Base-by-base conservation (phyloP, 2,888 invertebrate species). In the Dryomyza anilis region DNA sequence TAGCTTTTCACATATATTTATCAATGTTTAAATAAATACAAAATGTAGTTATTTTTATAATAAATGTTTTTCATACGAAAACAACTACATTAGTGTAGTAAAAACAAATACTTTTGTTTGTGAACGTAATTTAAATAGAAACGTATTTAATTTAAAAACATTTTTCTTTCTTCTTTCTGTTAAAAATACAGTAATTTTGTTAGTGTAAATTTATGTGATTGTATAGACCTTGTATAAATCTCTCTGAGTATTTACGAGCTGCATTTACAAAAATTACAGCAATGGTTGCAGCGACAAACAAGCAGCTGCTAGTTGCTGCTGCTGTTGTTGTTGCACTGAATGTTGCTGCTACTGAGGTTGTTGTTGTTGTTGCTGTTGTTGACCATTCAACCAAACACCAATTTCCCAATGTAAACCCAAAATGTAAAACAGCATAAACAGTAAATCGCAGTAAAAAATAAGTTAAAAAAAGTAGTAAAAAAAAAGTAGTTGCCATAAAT, bases 321-420 rank as follows among this genome's bases (percentile, higher is more conserved):
- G 27, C 58, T 69, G 69, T 69, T 63, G 21, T 29, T 33, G 30
- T 25, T 27, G 33, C 45, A 16, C 56, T 46, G 63, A 58, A 52
- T 66, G 46, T 36, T 52, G 55, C 46, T 55, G 58, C 45, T 63
- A 25, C 48, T 46, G 36, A 55, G 63, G 33, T 25, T 59, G 29
- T 30, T 46, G 30, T 53, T 53, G 39, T 14, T 59, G 30, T 45
- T 46, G 45, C 36, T 21, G 12, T 61, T 52, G 36, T 29, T 27
- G 43, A 52, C 39, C 52, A 61, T 27, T 61, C 61, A 61, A 27
- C 61, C 61, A 50, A 76, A 71, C 68, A 75, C 69, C 69, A 72
- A 74, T 73, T 75, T 72, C 70, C 69, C 68, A 72, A 72, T 77
- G 76, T 72, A 73, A 75, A 77, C 73, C 69, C 58, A 66, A 72